phyloP scores from a whole-genome alignment of 1,140 invertebrate genomes.

The Drosophila ananassae region DNA sequence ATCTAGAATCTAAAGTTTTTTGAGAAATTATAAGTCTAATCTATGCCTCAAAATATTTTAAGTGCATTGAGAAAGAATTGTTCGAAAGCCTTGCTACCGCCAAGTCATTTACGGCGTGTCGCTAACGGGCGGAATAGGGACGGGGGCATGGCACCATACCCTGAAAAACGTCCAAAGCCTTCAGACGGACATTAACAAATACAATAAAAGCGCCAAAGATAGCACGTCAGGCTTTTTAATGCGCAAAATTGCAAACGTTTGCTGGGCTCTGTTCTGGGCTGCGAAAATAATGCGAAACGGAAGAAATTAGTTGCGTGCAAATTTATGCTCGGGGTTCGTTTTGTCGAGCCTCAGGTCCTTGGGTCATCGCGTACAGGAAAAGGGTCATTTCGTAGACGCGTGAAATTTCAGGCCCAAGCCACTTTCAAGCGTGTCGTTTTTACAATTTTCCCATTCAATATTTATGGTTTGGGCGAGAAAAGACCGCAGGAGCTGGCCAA shows the following conservation, averaged over 20 bases:
- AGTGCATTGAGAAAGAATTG: constrained; percentile 24
- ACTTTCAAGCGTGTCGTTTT: constrained; percentile 24
- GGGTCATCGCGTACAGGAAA: constrained; percentile 59
- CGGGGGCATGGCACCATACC: constrained; percentile 6
- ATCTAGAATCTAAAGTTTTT: too few species aligned
- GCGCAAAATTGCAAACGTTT: constrained; percentile 80
- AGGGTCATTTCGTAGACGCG: constrained; percentile 77
- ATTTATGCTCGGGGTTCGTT: constrained; percentile 70
- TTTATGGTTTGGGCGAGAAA: constrained; percentile 24
- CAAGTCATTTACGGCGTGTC: constrained; percentile 74
- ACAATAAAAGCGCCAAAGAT: constrained; percentile 82
- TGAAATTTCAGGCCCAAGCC: constrained; percentile 66
- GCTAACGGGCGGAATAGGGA: constrained; percentile 1
- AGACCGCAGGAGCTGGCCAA: neutral
- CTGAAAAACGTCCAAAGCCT: constrained; percentile 12
- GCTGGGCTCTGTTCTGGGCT: constrained; percentile 38
- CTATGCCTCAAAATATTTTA: neutral
- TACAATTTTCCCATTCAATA: constrained; percentile 43
- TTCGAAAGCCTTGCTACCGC: constrained; percentile 42
- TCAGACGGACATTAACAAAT: constrained; percentile 76
- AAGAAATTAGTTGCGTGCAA: constrained; percentile 83
- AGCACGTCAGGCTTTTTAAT: constrained; percentile 82
- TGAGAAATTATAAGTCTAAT: too few species aligned
- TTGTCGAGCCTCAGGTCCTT: constrained; percentile 14
- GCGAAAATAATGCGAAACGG: constrained; percentile 82